Percentiles rank a stretch among this genome's conserved stretches.
These are phyloP conservation scores for Melinopterus prodromus DNA, from an alignment of 2,888 invertebrate species.

Conservation along the genomic window DNA sequence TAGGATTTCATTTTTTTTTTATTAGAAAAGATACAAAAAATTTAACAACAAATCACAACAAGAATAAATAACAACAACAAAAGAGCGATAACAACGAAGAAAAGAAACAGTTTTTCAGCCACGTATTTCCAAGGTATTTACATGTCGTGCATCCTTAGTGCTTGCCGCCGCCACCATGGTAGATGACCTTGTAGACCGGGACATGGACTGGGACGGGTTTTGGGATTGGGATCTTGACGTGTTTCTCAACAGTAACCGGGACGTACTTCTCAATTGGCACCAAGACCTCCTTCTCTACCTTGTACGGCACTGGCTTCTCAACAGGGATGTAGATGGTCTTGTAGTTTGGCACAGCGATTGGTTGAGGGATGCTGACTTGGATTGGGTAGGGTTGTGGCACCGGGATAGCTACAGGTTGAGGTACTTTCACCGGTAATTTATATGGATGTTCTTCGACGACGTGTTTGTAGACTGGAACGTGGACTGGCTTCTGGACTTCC, in stretches of 20 bases:
- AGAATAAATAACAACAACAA: constrained; percentile 24
- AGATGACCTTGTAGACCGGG: constrained; percentile 75
- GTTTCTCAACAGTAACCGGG: constrained; percentile 73
- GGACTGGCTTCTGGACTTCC: constrained; percentile 72
- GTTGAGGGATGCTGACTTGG: constrained; percentile 72
- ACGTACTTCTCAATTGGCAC: constrained; percentile 73
- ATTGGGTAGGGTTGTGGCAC: constrained; percentile 74
- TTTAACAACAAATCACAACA: constrained; percentile 28
- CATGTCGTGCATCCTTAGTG: constrained; percentile 19
- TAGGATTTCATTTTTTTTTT: constrained; percentile 5
- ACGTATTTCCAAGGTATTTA: constrained; percentile 17
- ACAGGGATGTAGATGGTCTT: constrained; percentile 74
- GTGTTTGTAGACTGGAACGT: constrained; percentile 64
- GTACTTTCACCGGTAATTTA: constrained; percentile 68
- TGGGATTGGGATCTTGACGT: constrained; percentile 71
- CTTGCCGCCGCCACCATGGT: constrained; percentile 71
- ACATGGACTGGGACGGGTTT: constrained; percentile 75
- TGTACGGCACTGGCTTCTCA: constrained; percentile 76
- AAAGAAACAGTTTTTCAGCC: neutral
- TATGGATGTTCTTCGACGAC: constrained; percentile 60
- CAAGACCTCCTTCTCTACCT: constrained; percentile 71
- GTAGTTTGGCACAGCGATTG: constrained; percentile 72
- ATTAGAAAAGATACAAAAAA: constrained; percentile 17
- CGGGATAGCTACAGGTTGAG: constrained; percentile 72
- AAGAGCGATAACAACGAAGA: constrained; percentile 14